Evolutionary conservation across 1,140 invertebrate genomes (phyloP), one percentile per base, ranked within the genome.

Genomic region (Thaumetopoea pityocampa): DNA sequence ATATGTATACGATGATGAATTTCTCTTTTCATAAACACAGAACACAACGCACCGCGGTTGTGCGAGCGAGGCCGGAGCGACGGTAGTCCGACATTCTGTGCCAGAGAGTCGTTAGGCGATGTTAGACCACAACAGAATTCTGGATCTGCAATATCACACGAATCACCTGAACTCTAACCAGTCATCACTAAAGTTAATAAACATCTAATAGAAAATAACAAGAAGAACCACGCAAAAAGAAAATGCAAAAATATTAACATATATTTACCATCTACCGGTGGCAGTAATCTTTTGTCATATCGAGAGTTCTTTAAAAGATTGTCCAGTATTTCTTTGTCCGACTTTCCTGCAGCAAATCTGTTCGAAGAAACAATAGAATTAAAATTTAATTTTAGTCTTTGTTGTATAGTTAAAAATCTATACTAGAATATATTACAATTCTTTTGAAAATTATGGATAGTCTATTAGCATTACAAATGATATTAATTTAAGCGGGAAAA

Each of bases 241-340:
- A 24, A 26, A 20, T 22, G 20, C 23, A 10, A 23, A 44, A 26
- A 36, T 34, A 29, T 45, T 41, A 3, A 14, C 14, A 34, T 5
- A 58, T 54, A 76, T 84, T 87, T 89, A 94, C 93, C 93, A 88
- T 92, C 90, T 67, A 94, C 93, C 68, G 93, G 93, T 68, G 93
- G 93, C 68, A 94, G 87, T 68, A 94, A 89, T 87, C 93, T 88
- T 89, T 94, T 95, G 87, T 95, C 93, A 86, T 95, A 95, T 79
- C 93, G 90, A 64, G 91, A 92, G 59, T 90, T 90, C 85, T 90
- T 88, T 62, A 94, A 86, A 66, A 94, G 86, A 81, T 93, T 90
- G 88, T 94, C 93, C 86, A 95, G 84, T 78, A 95, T 94, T 86
- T 94, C 93, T 86, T 94, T 95, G 87, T 94, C 93, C 67, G 93